Base-by-base conservation (phyloP, 1,140 invertebrate species). In the Drosophila funebris region DNA sequence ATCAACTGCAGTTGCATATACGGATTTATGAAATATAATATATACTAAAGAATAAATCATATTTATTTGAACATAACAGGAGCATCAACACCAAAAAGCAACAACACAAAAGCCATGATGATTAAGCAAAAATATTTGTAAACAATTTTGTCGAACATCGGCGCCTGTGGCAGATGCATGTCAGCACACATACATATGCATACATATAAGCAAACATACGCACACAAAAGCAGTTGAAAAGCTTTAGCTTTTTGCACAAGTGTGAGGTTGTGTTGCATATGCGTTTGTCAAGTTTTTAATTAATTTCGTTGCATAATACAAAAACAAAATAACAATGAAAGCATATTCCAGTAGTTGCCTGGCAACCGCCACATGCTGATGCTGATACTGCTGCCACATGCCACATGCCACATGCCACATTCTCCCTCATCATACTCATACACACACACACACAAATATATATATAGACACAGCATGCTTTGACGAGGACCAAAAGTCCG, bases 281-380 rank as follows among this genome's bases (percentile, higher is more conserved):
- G 54, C 24, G 53, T 58, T 67, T 67, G 31, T 18, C 37, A 68
- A 67, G 37, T 61, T 73, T 73, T 68, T 73, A 73, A 73, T 73
- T 73, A 73, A 73, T 68, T 73, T 73, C 29, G 39, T 68, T 73
- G 63, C 63, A 54, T 53, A 46, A 54, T 33, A 37, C 54, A 61
- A 58, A 60, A 52, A 53, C 27, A 41, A 53, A 61, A 36, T 39
- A 37, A 50, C 60, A 52, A 53, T 52, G 27, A 33, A 18, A 22
- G 0, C 39, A 36, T 4, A 61, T 60, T 46, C 29, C 44, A 61
- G 4, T n/a, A 0, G 29, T 20, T 37, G 57, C 43, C 43, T 37
- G 20, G 43, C 57, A 46, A 58, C 41, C 22, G 27, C 4, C 46
- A 8, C 24, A 50, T 50, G 46, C 46, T 29, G 27, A 27, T 46